phyloP scores from a whole-genome alignment of 2,797 vertebrate species.

The Pseudomugil gertrudae region DNA sequence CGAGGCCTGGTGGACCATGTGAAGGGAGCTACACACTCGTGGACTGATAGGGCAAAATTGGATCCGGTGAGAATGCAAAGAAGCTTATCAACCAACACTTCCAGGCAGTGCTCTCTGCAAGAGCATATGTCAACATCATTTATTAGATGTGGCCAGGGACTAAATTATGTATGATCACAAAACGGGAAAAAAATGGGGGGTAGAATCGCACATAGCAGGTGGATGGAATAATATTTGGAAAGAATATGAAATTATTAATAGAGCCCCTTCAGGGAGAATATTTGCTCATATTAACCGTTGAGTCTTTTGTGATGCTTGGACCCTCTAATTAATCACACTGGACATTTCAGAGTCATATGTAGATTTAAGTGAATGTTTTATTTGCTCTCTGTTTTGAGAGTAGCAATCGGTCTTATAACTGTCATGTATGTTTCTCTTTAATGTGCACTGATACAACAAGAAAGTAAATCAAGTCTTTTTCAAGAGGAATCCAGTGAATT shows the following conservation, averaged over 20 bases:
- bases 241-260: conserved; percentile 87
- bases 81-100: conserved; percentile 86
- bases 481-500: conserved; percentile 44
- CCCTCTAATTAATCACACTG: conserved; percentile 82
- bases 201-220: conserved; percentile 82
- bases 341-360: conserved; percentile 75
- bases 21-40: conserved; percentile 79
- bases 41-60: conserved; percentile 87
- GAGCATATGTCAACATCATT: conserved; percentile 90
- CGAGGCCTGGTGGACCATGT: conserved; percentile 79
- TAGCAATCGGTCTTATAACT: conserved; percentile 33
- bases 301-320: conserved; percentile 79
- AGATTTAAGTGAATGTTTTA: conserved; percentile 77
- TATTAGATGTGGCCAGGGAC: conserved; percentile 87
- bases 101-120: conserved; percentile 83
- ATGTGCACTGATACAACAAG: conserved; percentile 26
- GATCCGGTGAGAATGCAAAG: conserved; percentile 87
- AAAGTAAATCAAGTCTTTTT: conserved; percentile 33
- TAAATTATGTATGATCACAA: conserved; percentile 89
- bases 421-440: conserved; percentile 45
- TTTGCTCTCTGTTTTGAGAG: conserved; percentile 42
- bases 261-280: conserved; percentile 82
- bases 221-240: conserved; percentile 85
- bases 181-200: conserved; percentile 65
- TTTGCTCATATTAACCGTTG: conserved; percentile 84